phyloP scores from a whole-genome alignment of 2,888 invertebrate species.

The Thera britannica region DNA sequence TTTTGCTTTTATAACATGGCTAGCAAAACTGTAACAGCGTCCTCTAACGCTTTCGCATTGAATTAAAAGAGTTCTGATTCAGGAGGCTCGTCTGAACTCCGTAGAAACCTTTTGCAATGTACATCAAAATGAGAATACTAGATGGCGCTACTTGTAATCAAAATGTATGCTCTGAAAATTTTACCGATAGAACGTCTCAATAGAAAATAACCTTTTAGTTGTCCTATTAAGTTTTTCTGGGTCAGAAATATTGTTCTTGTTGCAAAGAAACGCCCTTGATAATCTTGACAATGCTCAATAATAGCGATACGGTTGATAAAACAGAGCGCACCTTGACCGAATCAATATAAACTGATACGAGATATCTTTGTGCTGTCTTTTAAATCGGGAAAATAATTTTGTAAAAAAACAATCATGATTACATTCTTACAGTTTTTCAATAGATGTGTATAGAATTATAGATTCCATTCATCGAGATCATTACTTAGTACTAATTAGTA shows the following conservation, averaged over 20 bases:
- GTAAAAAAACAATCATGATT: background rate
- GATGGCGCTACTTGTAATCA: conserved; percentile 18
- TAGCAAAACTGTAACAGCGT: background rate
- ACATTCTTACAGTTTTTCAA: too few species aligned
- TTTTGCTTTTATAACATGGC: too few species aligned
- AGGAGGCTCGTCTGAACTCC: background rate
- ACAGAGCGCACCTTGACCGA: conserved; percentile 26
- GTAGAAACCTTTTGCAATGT: background rate
- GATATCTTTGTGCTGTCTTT: conserved; percentile 3
- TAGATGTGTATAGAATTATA: too few species aligned
- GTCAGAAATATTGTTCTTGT: conserved; percentile 4
- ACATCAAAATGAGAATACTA: background rate
- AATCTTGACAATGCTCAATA: conserved; percentile 9
- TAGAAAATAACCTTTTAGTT: too few species aligned
- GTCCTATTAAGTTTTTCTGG: background rate
- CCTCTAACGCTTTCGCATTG: background rate
- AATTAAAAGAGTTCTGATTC: background rate
- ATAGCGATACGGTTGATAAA: conserved; percentile 22
- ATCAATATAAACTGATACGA: conserved; percentile 17
- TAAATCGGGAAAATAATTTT: background rate
- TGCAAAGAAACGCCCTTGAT: conserved; percentile 15
- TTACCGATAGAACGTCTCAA: too few species aligned
- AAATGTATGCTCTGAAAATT: background rate
- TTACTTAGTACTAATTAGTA: too few species aligned
- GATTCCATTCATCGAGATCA: too few species aligned